Evolutionary conservation across 2,797 vertebrate genomes (phyloP).

Genomic region (Falco biarmicus): DNA sequence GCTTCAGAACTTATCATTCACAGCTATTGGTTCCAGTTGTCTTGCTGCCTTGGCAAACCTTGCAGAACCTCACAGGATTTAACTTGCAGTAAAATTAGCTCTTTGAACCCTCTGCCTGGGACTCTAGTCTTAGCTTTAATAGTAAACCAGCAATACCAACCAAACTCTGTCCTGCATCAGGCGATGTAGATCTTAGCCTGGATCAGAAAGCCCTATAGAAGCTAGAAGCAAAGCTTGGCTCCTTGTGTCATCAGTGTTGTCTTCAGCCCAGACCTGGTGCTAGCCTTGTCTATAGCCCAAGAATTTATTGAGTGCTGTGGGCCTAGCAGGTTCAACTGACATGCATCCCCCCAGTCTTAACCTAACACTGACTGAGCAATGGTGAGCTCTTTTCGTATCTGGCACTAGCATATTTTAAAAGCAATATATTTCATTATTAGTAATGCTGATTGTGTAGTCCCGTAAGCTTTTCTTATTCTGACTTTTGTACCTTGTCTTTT

Average conservation of each 20-base stretch:
- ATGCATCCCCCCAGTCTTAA: background rate
- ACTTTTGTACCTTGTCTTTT: conserved; percentile 57
- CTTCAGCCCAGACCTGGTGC: background rate
- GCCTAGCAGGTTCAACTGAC: background rate
- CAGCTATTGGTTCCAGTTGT: background rate
- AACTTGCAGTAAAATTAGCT: background rate
- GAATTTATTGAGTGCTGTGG: background rate
- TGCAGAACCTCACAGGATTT: background rate
- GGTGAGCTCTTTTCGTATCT: background rate
- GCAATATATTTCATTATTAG: background rate
- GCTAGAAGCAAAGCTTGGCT: background rate
- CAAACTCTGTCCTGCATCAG: background rate
- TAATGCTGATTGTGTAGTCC: background rate
- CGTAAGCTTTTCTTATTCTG: background rate
- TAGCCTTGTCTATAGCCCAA: background rate
- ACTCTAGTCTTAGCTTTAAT: background rate
- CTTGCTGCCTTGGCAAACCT: background rate
- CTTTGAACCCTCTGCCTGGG: background rate
- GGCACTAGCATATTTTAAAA: background rate
- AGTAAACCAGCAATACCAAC: background rate
- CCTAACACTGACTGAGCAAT: background rate
- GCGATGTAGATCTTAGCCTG: background rate
- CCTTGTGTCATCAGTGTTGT: background rate
- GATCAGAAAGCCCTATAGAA: background rate
- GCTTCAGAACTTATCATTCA: background rate